phyloP scores from a whole-genome alignment of 2,113 vertebrate species.

The Hippolais icterina region DNA sequence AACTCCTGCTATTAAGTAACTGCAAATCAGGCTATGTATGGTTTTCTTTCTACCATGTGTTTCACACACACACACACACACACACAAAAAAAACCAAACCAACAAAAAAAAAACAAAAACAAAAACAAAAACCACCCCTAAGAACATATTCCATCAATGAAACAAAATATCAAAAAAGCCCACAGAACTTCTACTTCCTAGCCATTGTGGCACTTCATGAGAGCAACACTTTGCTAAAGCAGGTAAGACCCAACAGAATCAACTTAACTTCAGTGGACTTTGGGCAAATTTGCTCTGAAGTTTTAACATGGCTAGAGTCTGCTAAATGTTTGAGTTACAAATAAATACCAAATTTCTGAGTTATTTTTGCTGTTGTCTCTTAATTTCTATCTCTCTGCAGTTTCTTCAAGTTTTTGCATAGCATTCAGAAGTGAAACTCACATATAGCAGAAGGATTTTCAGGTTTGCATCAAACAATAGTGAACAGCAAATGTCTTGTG shows the following conservation, averaged over 20 bases:
- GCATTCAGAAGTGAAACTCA: not conserved
- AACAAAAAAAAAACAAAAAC: not conserved
- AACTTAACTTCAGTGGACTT: not conserved
- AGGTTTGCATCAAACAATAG: not conserved
- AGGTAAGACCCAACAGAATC: not conserved
- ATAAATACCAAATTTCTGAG: not conserved
- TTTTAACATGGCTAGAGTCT: not conserved
- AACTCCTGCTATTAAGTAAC: not conserved
- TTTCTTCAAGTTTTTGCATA: not conserved
- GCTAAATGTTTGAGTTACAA: not conserved
- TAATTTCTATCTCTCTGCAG: not conserved
- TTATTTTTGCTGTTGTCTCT: not conserved
- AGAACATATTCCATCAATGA: not conserved
- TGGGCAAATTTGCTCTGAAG: not conserved
- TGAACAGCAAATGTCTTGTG: not conserved
- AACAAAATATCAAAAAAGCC: not conserved
- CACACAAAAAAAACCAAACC: too few relatives aligned
- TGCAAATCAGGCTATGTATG: not conserved
- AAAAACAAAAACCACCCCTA: too few relatives aligned
- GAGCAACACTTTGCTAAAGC: not conserved
- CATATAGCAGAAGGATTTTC: not conserved
- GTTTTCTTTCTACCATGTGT: not conserved
- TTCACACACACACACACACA: too few relatives aligned
- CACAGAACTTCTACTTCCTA: accelerated
- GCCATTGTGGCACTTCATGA: not conserved